Base-by-base conservation (phyloP, 37 sponge, comb jelly and placozoan species). In the Cladorhizidae sp. region DNA sequence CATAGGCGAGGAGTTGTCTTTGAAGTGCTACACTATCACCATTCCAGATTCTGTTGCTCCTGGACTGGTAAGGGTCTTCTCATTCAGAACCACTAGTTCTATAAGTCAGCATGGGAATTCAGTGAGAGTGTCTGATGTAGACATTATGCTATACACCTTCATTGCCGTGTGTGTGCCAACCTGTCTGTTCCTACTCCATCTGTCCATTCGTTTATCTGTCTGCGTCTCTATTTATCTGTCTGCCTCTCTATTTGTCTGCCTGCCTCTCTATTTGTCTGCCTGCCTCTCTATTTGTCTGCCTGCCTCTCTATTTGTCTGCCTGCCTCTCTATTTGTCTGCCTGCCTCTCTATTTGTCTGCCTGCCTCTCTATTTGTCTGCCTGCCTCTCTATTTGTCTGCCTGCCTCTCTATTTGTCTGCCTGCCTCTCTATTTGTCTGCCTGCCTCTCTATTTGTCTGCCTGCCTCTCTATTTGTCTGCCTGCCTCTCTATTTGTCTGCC, bases 11-110 rank as follows among this genome's bases (percentile, higher is more conserved):
- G 49, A 45, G 5, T 45, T 45, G 9, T 5, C 49, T 9, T 12
- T 45, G 49, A 45, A 33, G 32, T 33, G 18, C 35, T 8, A 15
- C 35, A 65, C 35, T 7, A 65, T 78, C 40, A 70, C 72, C 21
- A 86, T 91, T 25, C 92, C 92, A 33, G 83, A 83, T 55, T 41
- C 51, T 11, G 23, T 78, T 22, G 21, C 83, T 36, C 92, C 92
- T 15, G 65, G 75, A 37, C 40, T 64, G 79, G 91, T 90, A 49
- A 73, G 74, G 59, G n/a, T n/a, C n/a, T n/a, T n/a, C n/a, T n/a
- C n/a, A n/a, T n/a, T n/a, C n/a, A n/a, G n/a, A n/a, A n/a, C n/a
- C n/a, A n/a, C n/a, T n/a, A n/a, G n/a, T n/a, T n/a, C n/a, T n/a
- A n/a, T n/a, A n/a, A n/a, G n/a, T n/a, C n/a, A n/a, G n/a, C n/a